Evolutionary conservation across 2,113 vertebrate genomes (phyloP), one percentile per base, ranked within the genome.

Genomic region (Indri indri): DNA sequence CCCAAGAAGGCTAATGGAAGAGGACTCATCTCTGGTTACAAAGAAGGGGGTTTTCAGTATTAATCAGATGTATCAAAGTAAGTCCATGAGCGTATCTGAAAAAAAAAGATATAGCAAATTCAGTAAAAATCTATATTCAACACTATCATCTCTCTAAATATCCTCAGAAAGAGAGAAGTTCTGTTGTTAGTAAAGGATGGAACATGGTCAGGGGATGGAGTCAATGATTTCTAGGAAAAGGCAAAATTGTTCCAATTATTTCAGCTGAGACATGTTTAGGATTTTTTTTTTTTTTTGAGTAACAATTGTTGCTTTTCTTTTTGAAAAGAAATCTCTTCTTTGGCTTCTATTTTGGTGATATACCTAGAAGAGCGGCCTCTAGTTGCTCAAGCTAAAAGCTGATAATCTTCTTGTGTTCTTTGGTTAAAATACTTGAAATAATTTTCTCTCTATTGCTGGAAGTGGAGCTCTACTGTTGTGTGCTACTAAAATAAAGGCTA

Each of bases 391-490:
- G 90, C 57, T n/a, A 50, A 95, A 86, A 96, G 12, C 34, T 73
- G 90, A 82, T 74, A 91, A 65, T 50, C 5, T 65, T 81, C 47
- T 40, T 61, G 47, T 76, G 17, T 73, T 80, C 47, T 93, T 91
- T 71, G 57, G 34, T 73, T 84, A 50, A 90, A 96, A 95, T 42
- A 71, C 45, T 74, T 91, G 84, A 59, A 88, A 30, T 61, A n/a
- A 61, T 50, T 83, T 94, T 93, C 68, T 88, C 17, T 80, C 37
- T 61, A 25, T 20, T 23, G 9, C 13, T 73, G 40, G 45, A 85
- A 6, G 40, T 18, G 34, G 79, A 82, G 9, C 20, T 88, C 20
- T 86, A 40, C 66, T 74, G 3, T 68, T 59, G 8, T 80, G 7
- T 68, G 17, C n/a, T 84, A n/a, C 68, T 91, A 66, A 85, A 57